Percentiles rank a stretch among this genome's conserved stretches.
phyloP scores from a whole-genome alignment of 2,113 vertebrate species.

The Psammodynastes pulverulentus region DNA sequence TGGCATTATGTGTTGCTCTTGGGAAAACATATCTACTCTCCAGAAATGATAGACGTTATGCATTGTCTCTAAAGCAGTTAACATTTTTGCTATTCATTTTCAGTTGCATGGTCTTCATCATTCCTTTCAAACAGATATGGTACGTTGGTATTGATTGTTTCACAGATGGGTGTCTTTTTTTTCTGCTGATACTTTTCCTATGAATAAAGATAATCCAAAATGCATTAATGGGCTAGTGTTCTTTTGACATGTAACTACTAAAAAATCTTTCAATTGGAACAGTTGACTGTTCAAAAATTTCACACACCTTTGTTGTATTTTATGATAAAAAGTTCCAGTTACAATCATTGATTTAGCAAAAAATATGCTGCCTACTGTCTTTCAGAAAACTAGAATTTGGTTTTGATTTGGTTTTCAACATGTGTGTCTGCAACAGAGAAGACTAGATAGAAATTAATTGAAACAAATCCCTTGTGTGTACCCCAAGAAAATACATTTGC shows the following conservation, averaged over 20 bases:
- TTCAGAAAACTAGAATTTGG: background rate
- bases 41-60: background rate
- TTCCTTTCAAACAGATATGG: background rate
- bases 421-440: background rate
- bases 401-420: background rate
- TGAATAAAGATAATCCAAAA: slow-evolving; percentile 1
- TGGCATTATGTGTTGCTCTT: background rate
- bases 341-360: background rate
- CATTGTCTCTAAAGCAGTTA: background rate
- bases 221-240: background rate
- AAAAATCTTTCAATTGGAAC: background rate
- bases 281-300: background rate
- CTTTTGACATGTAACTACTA: background rate
- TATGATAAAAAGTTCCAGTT: background rate
- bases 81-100: background rate
- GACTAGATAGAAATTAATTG: background rate
- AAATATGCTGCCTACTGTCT: background rate
- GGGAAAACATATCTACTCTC: background rate
- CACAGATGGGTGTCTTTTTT: background rate
- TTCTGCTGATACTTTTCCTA: background rate
- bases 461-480: background rate
- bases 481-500: background rate
- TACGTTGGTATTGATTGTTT: background rate
- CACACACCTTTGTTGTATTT: background rate
- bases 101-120: background rate